A percentile compares a stretch with the other conserved stretches of the same genome.
Evolutionary conservation across 2,113 vertebrate genomes (phyloP).

Genomic region (Ictalurus furcatus): DNA sequence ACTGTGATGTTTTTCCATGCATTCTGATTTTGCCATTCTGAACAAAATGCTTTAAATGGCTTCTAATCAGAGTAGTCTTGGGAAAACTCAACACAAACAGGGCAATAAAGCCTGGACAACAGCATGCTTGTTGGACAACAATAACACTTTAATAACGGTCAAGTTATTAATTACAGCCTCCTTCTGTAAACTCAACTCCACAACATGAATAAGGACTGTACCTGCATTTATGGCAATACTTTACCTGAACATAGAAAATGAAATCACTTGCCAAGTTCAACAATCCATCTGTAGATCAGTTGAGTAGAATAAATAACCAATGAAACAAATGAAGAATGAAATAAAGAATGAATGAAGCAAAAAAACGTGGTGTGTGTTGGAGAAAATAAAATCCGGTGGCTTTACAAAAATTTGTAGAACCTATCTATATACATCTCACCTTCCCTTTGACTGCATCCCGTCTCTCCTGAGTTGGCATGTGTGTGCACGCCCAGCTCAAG

Average conservation of each 20-base stretch:
- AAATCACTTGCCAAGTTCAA: slow-evolving; percentile 37
- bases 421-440: slow-evolving; percentile 40
- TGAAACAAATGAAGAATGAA: neutral
- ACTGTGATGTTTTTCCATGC: neutral
- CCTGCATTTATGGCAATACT: slow-evolving; percentile 70
- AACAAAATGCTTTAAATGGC: neutral
- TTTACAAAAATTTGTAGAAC: slow-evolving; percentile 29
- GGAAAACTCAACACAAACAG: slow-evolving; percentile 27
- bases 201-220: slow-evolving; percentile 49
- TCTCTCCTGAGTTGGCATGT: slow-evolving; percentile 59
- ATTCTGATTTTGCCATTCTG: neutral
- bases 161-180: neutral
- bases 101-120: slow-evolving; percentile 38
- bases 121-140: slow-evolving; percentile 5
- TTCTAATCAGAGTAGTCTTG: slow-evolving; percentile 5
- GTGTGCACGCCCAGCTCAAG: slow-evolving; percentile 58
- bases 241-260: slow-evolving; percentile 51
- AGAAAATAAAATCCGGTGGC: slow-evolving; percentile 26
- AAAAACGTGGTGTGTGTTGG: neutral
- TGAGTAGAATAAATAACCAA: neutral
- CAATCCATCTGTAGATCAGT: slow-evolving; percentile 56
- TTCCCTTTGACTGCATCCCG: slow-evolving; percentile 43
- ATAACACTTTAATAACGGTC: neutral
- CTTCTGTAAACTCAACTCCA: slow-evolving; percentile 20
- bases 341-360: slow-evolving; percentile 17